Conservation (phyloP, 1,140 invertebrate genomes). For the Nephotettix cincticeps region DNA sequence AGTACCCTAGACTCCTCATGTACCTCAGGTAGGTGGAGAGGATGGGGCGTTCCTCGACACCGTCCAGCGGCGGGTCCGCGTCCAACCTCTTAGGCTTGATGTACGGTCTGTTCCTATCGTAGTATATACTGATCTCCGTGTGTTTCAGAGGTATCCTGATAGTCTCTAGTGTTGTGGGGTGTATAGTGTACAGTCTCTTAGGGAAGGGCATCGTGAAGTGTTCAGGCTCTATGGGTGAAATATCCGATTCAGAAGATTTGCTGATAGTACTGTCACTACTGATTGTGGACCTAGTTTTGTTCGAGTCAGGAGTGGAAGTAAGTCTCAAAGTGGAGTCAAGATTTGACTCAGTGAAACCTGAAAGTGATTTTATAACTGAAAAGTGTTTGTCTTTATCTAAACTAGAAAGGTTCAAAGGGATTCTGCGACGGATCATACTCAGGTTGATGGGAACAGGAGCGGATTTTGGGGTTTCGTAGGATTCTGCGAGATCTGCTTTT, state of each 20-base stretch:
- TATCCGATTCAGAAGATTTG: not conserved
- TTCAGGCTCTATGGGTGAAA: slow-evolving; percentile 9
- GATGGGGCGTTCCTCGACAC: slow-evolving; percentile 61
- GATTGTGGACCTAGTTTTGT: not conserved
- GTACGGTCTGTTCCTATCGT: slow-evolving; percentile 10
- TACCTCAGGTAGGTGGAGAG: slow-evolving; percentile 84
- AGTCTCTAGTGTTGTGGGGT: slow-evolving; percentile 5
- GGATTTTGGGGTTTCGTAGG: slow-evolving; percentile 6
- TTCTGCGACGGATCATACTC: not conserved
- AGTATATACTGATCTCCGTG: slow-evolving; percentile 11
- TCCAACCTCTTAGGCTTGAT: not conserved
- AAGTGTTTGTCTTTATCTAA: not conserved
- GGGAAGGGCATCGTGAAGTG: not conserved
- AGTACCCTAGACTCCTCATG: slow-evolving; percentile 63
- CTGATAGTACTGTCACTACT: slow-evolving; percentile 4
- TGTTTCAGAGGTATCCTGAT: slow-evolving; percentile 9
- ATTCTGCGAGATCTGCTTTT: not conserved
- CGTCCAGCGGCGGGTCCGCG: not conserved
- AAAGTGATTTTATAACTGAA: not conserved
- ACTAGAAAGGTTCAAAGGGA: not conserved
- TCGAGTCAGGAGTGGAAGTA: slow-evolving; percentile 9
- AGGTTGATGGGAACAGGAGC: not conserved
- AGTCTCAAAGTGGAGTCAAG: not conserved
- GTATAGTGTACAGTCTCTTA: slow-evolving; percentile 16
- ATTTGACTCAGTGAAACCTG: not conserved